These are phyloP conservation scores for Hirundichthys speculiger DNA, from an alignment of 2,113 vertebrate genomes.

Conservation along the genomic window DNA sequence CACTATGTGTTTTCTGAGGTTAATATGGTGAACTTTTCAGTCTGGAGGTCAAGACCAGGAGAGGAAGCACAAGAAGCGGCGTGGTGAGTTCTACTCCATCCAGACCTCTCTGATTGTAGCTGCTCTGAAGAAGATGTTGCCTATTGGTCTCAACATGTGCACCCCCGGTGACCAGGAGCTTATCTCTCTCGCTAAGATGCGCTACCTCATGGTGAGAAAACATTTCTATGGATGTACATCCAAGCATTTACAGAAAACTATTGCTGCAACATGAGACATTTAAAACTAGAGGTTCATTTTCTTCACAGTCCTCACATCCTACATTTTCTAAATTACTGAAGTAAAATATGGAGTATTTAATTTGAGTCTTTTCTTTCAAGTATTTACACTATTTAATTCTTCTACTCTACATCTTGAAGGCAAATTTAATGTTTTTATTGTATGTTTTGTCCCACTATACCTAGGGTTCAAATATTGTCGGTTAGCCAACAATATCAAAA, in stretches of 20 bases:
- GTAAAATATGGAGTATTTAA: too few relatives aligned
- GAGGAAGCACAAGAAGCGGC: constrained; percentile 92
- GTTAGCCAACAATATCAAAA: too few relatives aligned
- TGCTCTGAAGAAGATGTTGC: constrained; percentile 98
- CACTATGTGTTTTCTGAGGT: constrained; percentile 13
- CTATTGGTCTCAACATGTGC: constrained; percentile 98
- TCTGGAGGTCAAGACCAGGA: constrained; percentile 98
- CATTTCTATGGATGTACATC: background rate
- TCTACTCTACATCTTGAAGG: too few relatives aligned
- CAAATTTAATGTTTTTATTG: too few relatives aligned
- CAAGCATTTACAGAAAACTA: background rate
- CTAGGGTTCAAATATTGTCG: too few relatives aligned
- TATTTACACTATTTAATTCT: too few relatives aligned
- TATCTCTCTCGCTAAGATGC: constrained; percentile 91
- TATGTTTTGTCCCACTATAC: too few relatives aligned
- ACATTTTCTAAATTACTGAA: too few relatives aligned
- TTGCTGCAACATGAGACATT: too few relatives aligned
- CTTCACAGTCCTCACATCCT: too few relatives aligned
- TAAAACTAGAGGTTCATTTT: too few relatives aligned
- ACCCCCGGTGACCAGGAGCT: constrained; percentile 98
- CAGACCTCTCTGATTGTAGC: constrained; percentile 98
- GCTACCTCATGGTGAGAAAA: constrained; percentile 89
- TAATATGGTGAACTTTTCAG: constrained; percentile 74
- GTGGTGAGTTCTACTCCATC: constrained; percentile 96
- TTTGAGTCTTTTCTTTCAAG: too few relatives aligned